Conservation (phyloP, 1,140 invertebrate genomes). For the Cyrtorhinus lividipennis region DNA sequence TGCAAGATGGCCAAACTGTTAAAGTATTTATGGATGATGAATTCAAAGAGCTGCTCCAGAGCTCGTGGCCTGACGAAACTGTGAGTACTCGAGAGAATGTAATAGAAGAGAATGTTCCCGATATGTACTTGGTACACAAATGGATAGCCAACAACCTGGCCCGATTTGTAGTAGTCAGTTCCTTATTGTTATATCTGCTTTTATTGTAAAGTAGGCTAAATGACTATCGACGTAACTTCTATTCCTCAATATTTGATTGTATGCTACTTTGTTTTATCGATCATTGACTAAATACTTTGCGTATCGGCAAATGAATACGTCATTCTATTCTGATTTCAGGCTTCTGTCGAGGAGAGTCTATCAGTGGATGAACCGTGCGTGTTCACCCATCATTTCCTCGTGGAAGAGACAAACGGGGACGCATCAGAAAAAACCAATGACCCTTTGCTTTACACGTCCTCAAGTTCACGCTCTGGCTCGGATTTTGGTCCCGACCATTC, state of each 20-base stretch:
- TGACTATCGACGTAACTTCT: too few species aligned
- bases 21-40: slow-evolving; percentile 24
- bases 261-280: background rate
- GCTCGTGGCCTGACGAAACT: background rate
- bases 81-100: too few species aligned
- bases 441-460: background rate
- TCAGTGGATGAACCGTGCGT: slow-evolving; percentile 21
- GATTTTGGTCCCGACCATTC: background rate
- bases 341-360: slow-evolving; percentile 16
- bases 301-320: background rate
- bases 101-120: background rate
- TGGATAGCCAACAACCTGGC: background rate
- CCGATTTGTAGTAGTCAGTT: background rate
- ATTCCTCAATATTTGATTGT: background rate
- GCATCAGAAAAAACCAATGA: background rate
- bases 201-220: background rate
- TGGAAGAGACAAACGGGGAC: background rate
- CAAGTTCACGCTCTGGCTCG: background rate
- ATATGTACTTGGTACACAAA: background rate
- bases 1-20: slow-evolving; percentile 20
- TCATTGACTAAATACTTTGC: background rate
- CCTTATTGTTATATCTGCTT: background rate
- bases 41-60: slow-evolving; percentile 15
- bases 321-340: slow-evolving; percentile 11
- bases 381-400: slow-evolving; percentile 10